Conservation (phyloP, 2,113 vertebrate species). For the Dipodomys ordii region DNA sequence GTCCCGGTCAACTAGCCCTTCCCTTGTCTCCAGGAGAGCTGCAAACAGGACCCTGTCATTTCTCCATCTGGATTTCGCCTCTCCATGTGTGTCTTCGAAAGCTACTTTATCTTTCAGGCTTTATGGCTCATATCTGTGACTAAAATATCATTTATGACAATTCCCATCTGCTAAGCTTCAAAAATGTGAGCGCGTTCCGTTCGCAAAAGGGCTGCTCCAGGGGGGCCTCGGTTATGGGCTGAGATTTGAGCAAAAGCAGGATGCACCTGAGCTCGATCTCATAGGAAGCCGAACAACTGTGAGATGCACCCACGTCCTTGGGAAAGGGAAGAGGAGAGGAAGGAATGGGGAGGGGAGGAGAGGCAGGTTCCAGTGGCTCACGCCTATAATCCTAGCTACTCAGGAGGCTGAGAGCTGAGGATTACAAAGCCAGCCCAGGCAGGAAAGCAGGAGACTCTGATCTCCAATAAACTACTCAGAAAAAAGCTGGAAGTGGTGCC, state of each 20-base stretch:
- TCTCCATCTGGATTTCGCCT: constrained; percentile 52
- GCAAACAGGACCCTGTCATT: background rate
- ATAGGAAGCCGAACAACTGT: constrained; percentile 30
- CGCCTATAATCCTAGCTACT: too few species aligned
- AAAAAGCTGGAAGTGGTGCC: too few species aligned
- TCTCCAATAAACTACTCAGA: too few species aligned
- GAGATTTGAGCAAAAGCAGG: constrained; percentile 43
- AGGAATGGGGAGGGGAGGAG: too few species aligned
- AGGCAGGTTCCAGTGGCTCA: too few species aligned
- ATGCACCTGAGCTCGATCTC: constrained; percentile 49
- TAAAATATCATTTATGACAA: constrained; percentile 80
- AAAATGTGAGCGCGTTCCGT: constrained; percentile 52
- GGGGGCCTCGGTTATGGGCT: constrained; percentile 37
- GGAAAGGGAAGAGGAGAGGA: background rate
- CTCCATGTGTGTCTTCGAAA: constrained; percentile 75
- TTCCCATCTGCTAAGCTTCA: constrained; percentile 76
- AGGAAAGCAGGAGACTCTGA: too few species aligned
- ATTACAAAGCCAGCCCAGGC: too few species aligned
- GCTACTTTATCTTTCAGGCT: constrained; percentile 80
- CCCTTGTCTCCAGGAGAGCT: background rate
- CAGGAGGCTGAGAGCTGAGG: too few species aligned
- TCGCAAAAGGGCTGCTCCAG: constrained; percentile 52
- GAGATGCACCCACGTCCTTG: constrained; percentile 62
- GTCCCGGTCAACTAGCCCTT: background rate
- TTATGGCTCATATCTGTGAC: constrained; percentile 79